Percentiles rank a stretch among this genome's conserved stretches.
Evolutionary conservation across 2,888 invertebrate species (phyloP).

Genomic region (Gandaritis pyraliata): DNA sequence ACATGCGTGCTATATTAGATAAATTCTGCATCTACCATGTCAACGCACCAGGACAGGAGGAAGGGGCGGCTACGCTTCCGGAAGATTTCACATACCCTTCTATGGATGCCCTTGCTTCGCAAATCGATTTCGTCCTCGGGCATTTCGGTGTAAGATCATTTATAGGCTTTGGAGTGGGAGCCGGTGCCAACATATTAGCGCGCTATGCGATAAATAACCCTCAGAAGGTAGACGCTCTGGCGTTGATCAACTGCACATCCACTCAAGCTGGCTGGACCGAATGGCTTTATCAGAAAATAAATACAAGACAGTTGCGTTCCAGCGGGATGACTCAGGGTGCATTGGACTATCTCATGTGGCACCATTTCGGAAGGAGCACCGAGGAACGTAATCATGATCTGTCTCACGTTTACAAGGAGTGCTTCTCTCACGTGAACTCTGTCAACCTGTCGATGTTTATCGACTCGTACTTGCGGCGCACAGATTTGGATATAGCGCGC

Average conservation of each 20-base stretch:
- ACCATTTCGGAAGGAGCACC: constrained; percentile 96
- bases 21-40: constrained; percentile 99
- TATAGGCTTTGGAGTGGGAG: constrained; percentile 98
- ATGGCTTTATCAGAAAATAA: constrained; percentile 99
- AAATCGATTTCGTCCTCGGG: constrained; percentile 94
- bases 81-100: constrained; percentile 96
- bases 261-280: constrained; percentile 99
- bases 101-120: constrained; percentile 97
- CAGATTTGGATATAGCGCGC: constrained; percentile 92
- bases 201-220: constrained; percentile 95
- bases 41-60: constrained; percentile 99
- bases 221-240: constrained; percentile 94
- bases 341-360: constrained; percentile 99
- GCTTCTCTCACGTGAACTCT: constrained; percentile 97
- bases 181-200: constrained; percentile 97
- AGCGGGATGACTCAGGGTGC: constrained; percentile 97
- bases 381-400: constrained; percentile 97
- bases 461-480: constrained; percentile 96
- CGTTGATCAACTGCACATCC: constrained; percentile 96
- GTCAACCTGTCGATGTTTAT: constrained; percentile 97
- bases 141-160: constrained; percentile 95
- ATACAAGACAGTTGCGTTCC: constrained; percentile 93
- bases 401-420: constrained; percentile 95
- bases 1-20: constrained; percentile 94
- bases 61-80: constrained; percentile 95